phyloP scores from a whole-genome alignment of 2,797 vertebrate species.

The Ctenopoma kingsleyae region DNA sequence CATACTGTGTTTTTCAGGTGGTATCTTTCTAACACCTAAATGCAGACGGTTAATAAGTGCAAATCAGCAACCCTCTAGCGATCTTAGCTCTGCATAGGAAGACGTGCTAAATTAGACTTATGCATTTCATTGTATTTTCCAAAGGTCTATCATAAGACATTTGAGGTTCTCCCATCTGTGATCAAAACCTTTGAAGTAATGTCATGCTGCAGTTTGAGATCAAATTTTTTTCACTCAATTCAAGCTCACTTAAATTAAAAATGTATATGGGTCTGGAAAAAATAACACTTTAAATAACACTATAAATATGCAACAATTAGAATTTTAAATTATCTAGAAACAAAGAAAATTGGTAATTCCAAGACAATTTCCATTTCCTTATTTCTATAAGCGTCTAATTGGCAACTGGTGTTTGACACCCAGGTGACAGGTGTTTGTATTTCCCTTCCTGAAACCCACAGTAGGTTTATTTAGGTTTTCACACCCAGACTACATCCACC shows the following conservation, averaged over 20 bases:
- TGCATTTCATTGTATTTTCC: constrained; percentile 44
- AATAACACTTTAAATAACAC: not conserved
- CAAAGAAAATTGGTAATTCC: constrained; percentile 11
- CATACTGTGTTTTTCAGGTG: not conserved
- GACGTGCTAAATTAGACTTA: constrained; percentile 60
- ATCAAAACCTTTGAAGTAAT: constrained; percentile 16
- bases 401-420: constrained; percentile 73
- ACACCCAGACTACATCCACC: constrained; percentile 64
- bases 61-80: constrained; percentile 5
- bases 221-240: constrained; percentile 1
- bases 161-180: constrained; percentile 37
- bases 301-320: accelerated
- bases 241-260: not conserved
- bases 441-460: constrained; percentile 65
- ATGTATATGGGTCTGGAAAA: not conserved
- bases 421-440: constrained; percentile 72
- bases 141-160: constrained; percentile 17
- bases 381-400: constrained; percentile 69
- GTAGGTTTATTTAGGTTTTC: constrained; percentile 79
- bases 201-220: not conserved
- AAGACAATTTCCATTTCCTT: constrained; percentile 31
- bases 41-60: not conserved
- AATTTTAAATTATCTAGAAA: not conserved
- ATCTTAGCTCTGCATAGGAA: constrained; percentile 41
- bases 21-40: not conserved